Percentiles rank a stretch among this genome's conserved stretches.
Evolutionary conservation across 2,113 vertebrate species (phyloP).

Genomic region (Ochotona curzoniae): DNA sequence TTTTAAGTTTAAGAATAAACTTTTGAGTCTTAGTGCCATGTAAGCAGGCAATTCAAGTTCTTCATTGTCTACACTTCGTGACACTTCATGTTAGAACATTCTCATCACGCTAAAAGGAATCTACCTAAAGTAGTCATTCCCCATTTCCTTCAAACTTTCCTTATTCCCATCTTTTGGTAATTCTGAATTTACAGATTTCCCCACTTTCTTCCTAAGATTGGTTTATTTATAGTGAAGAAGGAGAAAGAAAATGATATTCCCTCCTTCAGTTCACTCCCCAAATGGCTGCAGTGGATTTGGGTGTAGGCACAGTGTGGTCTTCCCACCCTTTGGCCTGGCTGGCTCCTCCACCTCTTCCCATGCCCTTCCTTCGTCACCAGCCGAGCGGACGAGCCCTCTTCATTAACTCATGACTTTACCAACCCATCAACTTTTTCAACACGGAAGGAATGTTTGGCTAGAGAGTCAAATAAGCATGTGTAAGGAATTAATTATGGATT

Average conservation of each 20-base stretch:
- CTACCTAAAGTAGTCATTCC: neutral
- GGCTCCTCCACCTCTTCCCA: neutral
- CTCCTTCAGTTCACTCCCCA: no score
- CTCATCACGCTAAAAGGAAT: neutral
- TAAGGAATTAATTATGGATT: conserved; percentile 51
- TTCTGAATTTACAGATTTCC: neutral
- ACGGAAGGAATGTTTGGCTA: conserved; percentile 36
- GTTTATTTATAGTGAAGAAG: no score
- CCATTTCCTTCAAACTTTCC: neutral
- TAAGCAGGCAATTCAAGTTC: neutral
- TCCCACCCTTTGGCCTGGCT: neutral
- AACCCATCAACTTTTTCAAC: conserved; percentile 23
- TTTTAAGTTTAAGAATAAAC: neutral
- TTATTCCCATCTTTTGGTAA: neutral
- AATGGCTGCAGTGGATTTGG: no score
- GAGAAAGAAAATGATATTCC: no score
- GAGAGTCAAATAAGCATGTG: conserved; percentile 36
- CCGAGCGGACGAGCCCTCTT: neutral
- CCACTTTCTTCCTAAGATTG: neutral
- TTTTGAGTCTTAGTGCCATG: neutral
- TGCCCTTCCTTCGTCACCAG: neutral
- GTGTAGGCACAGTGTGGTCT: no score
- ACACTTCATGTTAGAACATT: conserved; percentile 7
- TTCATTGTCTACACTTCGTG: neutral
- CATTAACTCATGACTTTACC: conserved; percentile 49